Base-by-base conservation (phyloP, 92 coral and sea anemone species). In the Porites cylindrica region DNA sequence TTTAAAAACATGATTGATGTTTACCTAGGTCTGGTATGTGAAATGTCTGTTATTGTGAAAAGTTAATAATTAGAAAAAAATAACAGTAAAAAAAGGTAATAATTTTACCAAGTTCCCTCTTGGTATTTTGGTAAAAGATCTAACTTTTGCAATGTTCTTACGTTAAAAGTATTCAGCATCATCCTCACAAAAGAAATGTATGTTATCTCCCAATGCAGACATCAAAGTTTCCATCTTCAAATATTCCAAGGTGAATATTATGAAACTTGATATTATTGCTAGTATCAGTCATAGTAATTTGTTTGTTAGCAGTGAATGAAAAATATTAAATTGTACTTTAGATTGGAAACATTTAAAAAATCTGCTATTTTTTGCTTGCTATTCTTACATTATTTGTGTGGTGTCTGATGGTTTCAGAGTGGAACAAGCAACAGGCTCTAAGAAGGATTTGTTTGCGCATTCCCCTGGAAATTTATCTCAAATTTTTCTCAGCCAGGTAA, bases 401-500 rank as follows among this genome's bases (percentile, higher is more conserved):
- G 61, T 19, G 16, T 16, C 7, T 58, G 11, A 3, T 19, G 14
- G 60, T 90, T 19, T 38, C 72, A 95, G 99, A 77, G 91, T 87
- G 70, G 99, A 97, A 72, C 90, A 93, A 91, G 91, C 90, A 56
- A 91, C 83, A 70, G 92, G 96, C 7, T 93, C 95, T 10, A 68
- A 87, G 61, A 95, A 92, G 73, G 94, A 97, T 75, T 82, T 93
- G 93, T 90, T 84, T 69, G 67, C 90, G 3, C 90, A 93, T 73
- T 96, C 98, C 54, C 90, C 91, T 38, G 90, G 85, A 2, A 90
- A 97, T 86, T 93, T 85, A 51, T 88, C 98, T 17, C 94, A 95
- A 68, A 80, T 95, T 58, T 95, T 91, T 74, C 95, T 91, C 29
- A 91, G 98, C 72, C 99, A 97, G 96, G 99, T 97, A 85, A 16